Evolutionary conservation across 2,113 vertebrate genomes (phyloP).

Genomic region (Vireo altiloquus): DNA sequence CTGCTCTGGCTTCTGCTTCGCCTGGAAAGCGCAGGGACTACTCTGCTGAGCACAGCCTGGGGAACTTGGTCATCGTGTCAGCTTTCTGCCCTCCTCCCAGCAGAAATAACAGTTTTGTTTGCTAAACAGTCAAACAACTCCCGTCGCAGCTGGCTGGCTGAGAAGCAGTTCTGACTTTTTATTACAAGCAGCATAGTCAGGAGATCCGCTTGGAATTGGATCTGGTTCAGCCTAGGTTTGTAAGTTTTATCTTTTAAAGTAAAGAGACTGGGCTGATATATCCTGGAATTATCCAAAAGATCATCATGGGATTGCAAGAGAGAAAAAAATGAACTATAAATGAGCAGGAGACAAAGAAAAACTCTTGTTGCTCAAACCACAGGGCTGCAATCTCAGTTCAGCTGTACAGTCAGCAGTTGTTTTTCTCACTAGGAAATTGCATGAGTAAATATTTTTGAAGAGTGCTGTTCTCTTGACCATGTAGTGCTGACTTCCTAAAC

Average conservation of each 20-base stretch:
- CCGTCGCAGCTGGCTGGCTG: not conserved
- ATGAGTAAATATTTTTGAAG: conserved; percentile 67
- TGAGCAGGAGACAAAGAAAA: conserved; percentile 10
- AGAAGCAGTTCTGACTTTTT: not conserved
- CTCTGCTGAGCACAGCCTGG: not conserved
- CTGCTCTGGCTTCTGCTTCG: not conserved
- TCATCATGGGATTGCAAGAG: not conserved
- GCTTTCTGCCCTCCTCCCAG: not conserved
- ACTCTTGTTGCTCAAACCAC: not conserved
- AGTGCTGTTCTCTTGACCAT: conserved; percentile 31
- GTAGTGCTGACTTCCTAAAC: conserved; percentile 64
- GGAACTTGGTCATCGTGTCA: not conserved
- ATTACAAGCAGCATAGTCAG: rapidly evolving
- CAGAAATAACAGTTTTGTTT: not conserved
- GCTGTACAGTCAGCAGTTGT: conserved; percentile 20
- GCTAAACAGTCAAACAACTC: not conserved
- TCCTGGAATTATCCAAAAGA: not conserved
- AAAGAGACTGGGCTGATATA: not conserved
- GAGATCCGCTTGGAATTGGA: not conserved
- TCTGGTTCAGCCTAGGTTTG: not conserved
- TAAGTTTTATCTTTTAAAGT: not conserved
- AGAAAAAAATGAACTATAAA: not conserved
- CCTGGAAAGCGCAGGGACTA: rapidly evolving
- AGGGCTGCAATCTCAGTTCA: conserved; percentile 9
- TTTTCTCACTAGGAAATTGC: conserved; percentile 57